A percentile compares a stretch with the other conserved stretches of the same genome.
These are phyloP conservation scores for Motacilla alba DNA, from an alignment of 2,113 vertebrate species.

Conservation along the genomic window DNA sequence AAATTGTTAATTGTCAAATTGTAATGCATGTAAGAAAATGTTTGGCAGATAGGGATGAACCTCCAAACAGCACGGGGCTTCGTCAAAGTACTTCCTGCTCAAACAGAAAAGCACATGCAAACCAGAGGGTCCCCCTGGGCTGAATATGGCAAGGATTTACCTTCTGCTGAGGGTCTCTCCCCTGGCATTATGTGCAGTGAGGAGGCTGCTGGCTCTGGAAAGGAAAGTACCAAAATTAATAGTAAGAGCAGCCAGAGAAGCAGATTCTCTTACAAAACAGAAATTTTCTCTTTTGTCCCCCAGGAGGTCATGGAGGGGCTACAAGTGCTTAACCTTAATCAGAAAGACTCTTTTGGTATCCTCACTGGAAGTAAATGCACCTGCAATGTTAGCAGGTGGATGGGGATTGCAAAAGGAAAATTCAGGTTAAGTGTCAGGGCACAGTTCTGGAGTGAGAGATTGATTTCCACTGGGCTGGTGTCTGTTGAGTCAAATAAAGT, in stretches of 20 bases:
- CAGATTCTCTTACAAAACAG: not conserved
- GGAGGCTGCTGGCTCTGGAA: not conserved
- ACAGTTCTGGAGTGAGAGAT: not conserved
- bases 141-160: not conserved
- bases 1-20: not conserved
- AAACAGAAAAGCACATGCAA: not conserved
- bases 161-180: not conserved
- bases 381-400: not conserved
- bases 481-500: not conserved
- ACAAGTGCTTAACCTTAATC: not conserved
- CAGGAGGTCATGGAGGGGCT: not conserved
- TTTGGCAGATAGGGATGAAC: not conserved
- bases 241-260: not conserved
- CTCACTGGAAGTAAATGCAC: not conserved
- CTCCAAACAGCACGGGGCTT: not conserved
- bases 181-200: not conserved
- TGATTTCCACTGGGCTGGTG: not conserved
- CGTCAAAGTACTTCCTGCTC: not conserved
- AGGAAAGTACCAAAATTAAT: not conserved
- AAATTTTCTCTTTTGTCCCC: not conserved
- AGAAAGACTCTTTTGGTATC: not conserved
- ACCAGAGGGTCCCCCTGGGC: not conserved
- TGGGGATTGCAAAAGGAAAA: not conserved
- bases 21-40: rapidly evolving
- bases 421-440: not conserved